Base-by-base conservation (phyloP, 2,113 vertebrate genomes). In the Nerophis ophidion region DNA sequence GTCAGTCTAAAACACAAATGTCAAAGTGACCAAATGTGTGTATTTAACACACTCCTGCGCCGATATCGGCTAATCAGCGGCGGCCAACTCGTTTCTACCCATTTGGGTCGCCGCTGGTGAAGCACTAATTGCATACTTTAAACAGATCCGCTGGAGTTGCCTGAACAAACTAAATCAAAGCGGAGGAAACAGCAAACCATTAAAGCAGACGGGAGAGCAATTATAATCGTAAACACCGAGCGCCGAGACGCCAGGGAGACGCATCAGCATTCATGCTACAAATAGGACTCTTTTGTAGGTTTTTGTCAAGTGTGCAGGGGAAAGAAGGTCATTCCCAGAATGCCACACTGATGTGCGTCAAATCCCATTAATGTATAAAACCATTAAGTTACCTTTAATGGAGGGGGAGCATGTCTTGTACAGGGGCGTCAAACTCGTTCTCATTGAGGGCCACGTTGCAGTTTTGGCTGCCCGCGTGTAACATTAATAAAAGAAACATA, bases 131-230 rank as follows among this genome's bases (percentile, higher is more conserved):
- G 45, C 46, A 42, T 35, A 34, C 61, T 61, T 42, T 44, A 11
- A 44, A 14, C 12, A 57, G 42, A 26, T 11, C 17, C 2, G 3
- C 42, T 42, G 48, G 44, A 36, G 15, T 48, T 19, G 57, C 60
- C 38, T 12, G 7, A n/a, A 33, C 48, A 42, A 36, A 48, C 17
- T 52, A 60, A 59, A 72, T 72, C 54, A 71, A 62, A 61, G 61
- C 69, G 58, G 40, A 63, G 64, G 42, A 5, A 72, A 51, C 54
- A 13, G 3, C 13, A 26, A 57, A 63, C 44, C 48, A 62, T 77
- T 77, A 74, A 66, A 73, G 53, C 14, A 63, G 57, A 59, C 68
- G 61, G 65, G 46, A 46, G 50, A 0, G 53, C 65, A 59, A 65
- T 71, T 72, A 66, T 26, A 71, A 70, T 61, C 58, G 48, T 2